Conservation (phyloP, 2,888 invertebrate genomes). For the Aquatica leii region DNA sequence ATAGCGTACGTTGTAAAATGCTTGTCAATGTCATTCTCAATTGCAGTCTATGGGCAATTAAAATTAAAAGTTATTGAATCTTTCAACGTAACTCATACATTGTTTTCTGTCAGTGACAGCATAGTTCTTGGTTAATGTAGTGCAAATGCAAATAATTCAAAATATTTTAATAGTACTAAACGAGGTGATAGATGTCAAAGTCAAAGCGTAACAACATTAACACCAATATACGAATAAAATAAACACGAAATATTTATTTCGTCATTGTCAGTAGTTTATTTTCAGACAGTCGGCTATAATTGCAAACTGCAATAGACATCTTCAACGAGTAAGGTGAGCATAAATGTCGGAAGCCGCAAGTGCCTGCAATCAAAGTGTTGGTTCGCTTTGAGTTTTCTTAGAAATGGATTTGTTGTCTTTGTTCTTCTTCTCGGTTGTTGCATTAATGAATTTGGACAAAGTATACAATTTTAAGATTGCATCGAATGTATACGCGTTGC, state of each 20-base stretch:
- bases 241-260: slow-evolving; percentile 15
- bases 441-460: slow-evolving; percentile 1
- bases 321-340: slow-evolving; percentile 51
- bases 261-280: slow-evolving; percentile 43
- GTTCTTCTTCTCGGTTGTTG: slow-evolving; percentile 5
- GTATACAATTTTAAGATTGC: not conserved
- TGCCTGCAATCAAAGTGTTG: slow-evolving; percentile 52
- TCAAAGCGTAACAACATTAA: not conserved
- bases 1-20: too few species aligned
- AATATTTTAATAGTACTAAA: too few species aligned
- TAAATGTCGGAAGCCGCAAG: slow-evolving; percentile 56
- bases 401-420: slow-evolving; percentile 13
- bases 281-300: slow-evolving; percentile 50
- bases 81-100: too few species aligned
- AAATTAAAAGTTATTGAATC: too few species aligned
- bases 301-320: slow-evolving; percentile 53
- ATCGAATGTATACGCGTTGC: slow-evolving; percentile 22
- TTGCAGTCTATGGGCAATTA: too few species aligned
- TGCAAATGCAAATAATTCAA: too few species aligned
- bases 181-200: not conserved
- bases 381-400: slow-evolving; percentile 39
- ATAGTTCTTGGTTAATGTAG: too few species aligned
- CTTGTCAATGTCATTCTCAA: too few species aligned
- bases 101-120: too few species aligned
- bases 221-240: not conserved